A percentile compares a stretch with the other conserved stretches of the same genome.
These are phyloP conservation scores for Littorina saxatilis DNA, from an alignment of 1,140 invertebrate species.

Conservation along the genomic window DNA sequence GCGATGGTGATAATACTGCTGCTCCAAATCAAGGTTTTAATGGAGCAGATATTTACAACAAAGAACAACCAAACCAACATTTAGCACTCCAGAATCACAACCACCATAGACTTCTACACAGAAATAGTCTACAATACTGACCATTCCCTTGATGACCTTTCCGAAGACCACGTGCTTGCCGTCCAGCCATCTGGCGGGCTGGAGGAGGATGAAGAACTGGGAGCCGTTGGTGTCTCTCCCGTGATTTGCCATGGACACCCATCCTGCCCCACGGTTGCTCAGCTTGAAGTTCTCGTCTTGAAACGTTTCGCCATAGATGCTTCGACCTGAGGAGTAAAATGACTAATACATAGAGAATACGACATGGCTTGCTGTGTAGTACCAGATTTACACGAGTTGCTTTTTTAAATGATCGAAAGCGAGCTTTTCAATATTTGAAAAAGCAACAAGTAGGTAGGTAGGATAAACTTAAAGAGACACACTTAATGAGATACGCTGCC, in stretches of 20 bases:
- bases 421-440: too few relatives aligned
- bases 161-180: constrained; percentile 95
- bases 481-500: too few relatives aligned
- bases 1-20: too few relatives aligned
- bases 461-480: too few relatives aligned
- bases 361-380: too few relatives aligned
- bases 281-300: constrained; percentile 67
- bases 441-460: too few relatives aligned
- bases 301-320: constrained; percentile 94
- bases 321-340: constrained; percentile 80
- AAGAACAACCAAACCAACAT: neutral
- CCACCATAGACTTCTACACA: neutral
- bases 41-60: too few relatives aligned
- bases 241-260: constrained; percentile 71
- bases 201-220: constrained; percentile 85
- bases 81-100: neutral
- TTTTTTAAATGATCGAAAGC: too few relatives aligned
- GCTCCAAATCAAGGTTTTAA: too few relatives aligned
- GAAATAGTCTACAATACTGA: constrained; percentile 37
- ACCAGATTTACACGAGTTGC: too few relatives aligned
- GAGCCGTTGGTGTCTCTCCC: constrained; percentile 72
- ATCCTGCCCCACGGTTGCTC: constrained; percentile 62
- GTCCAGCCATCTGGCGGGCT: constrained; percentile 94
- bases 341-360: too few relatives aligned
- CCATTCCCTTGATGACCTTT: constrained; percentile 81